Base-by-base conservation (phyloP, 2,888 invertebrate species). In the Prosapia bicincta region DNA sequence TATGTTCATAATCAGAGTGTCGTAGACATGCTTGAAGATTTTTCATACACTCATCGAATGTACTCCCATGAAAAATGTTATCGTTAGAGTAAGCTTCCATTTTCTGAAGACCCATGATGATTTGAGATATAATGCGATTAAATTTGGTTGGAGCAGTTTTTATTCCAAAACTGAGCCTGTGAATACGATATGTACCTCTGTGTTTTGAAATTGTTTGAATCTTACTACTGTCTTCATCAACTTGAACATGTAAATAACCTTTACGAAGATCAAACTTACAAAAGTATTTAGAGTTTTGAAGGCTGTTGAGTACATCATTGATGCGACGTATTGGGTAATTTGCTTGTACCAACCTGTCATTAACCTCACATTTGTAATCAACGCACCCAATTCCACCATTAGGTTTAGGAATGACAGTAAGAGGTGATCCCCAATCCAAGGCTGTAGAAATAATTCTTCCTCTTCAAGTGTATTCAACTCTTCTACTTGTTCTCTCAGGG, bases 291-390 rank as follows among this genome's bases (percentile, higher is more conserved):
- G 75, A 72, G 15, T 74, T 75, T 38, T 69, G 68, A 38, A 79
- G 32, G 24, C 70, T 72, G 26, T 76, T 54, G 0, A n/a, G n/a
- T n/a, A n/a, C n/a, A n/a, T n/a, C n/a, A n/a, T n/a, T n/a, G n/a
- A n/a, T n/a, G n/a, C n/a, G 79, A 10, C 66, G 54, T 9, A 79
- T 78, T 23, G 79, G 80, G 26, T 77, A 79, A 65, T 81, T 73
- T 72, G 78, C 78, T 13, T 81, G 38, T 81, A 81, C 71, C n/a
- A n/a, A n/a, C n/a, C n/a, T n/a, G n/a, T n/a, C n/a, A n/a, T 81
- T 78, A 67, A 69, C 78, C n/a, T n/a, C n/a, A n/a, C n/a, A n/a
- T n/a, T n/a, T n/a, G n/a, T n/a, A n/a, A n/a, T n/a, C n/a, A 26
- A 76, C 77, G 5, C 76, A 28, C 7, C 78, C 66, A 80, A 80